Evolutionary conservation across 30 jellyfish, hydroid and myxozoan genomes (phyloP), one percentile per base, ranked within the genome.

Genomic region (Pseudorhiza aurosa): DNA sequence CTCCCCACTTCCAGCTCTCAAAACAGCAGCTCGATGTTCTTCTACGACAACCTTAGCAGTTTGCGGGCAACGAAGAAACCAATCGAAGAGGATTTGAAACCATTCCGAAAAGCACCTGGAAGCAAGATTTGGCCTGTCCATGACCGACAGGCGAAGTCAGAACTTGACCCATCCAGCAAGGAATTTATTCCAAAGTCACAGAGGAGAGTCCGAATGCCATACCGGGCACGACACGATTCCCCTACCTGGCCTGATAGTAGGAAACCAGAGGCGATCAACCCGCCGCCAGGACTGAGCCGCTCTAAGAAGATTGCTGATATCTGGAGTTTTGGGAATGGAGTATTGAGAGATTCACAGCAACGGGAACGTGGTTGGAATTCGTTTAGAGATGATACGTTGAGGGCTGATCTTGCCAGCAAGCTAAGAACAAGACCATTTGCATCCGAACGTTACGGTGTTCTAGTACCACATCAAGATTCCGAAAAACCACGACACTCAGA

Each of bases 121-220:
- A 39, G 88, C 21, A 87, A 77, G 63, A 21, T 68, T 4, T 68
- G 88, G 83, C 56, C 76, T 11, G 26, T 65, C 27, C 51, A 55
- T 7, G 88, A 47, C 58, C 35, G 81, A 37, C 81, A 58, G 8
- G 63, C 74, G 70, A 65, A 77, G 36, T 68, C 94, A 30, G 94
- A 85, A 17, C 95, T 94, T 29, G 86, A 96, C 45, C 97, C 99
- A n/a, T 97, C 95, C 21, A 88, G 97, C 78, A 87, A 88, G 58
- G 99, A 94, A 63, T 94, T 94, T 59, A 88, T 94, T 22, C 99
- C 99, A 28, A 67, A 88, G n/a, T 65, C 97, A 42, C 82, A n/a
- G 29, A 75, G 96, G 26, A 72, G 76, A 35, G 46, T 71, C 26
- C 53, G 58, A 58, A 68, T 67, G 40, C 88, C 77, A 12, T 85